Base-by-base conservation (phyloP, 2,797 vertebrate genomes). In the Crocodylus rhombifer region DNA sequence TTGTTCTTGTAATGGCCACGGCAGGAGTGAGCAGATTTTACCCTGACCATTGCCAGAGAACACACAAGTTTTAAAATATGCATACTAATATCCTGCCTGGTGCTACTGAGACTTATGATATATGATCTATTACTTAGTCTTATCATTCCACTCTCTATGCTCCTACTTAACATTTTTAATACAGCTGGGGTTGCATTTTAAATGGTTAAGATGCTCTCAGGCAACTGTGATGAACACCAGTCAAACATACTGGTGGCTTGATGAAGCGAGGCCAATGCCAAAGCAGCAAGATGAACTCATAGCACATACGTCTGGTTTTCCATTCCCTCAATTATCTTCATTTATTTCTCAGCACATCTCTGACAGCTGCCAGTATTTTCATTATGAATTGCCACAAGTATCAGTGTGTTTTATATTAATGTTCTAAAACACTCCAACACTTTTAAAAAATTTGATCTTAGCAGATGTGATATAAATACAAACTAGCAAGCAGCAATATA, bases 301-400 rank as follows among this genome's bases (percentile, higher is more conserved):
- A 84, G 87, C 71, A 20, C 7, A 0, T 2, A 2, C 1, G 42
- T 71, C 4, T 87, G 80, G 77, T 64, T 63, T 36, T 73, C 4
- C 25, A 16, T 0, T 0, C 14, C 20, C 18, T 11, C 36, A 16
- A 76, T 90, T 67, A 51, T 55, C 84, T 81, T 7, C 2, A 1
- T 84, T 64, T 75, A 88, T 6, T 93, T 96, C 88, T 90, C 87
- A 88, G 82, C 85, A 86, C 80, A n/a, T 71, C 78, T 88, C 88
- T 86, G 61, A 84, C 87, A 82, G 86, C 87, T 80, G 82, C 71
- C 30, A 28, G 26, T 30, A 28, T 33, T 90, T 95, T 85, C 3
- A 57, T 71, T 65, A 89, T 79, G 33, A 87, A 12, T 28, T 0
- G 21, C n/a, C 13, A 55, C 0, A 17, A 69, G 20, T 6, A 2